These are phyloP conservation scores for Linepithema humile DNA, from an alignment of 1,140 invertebrate species.

Conservation along the genomic window DNA sequence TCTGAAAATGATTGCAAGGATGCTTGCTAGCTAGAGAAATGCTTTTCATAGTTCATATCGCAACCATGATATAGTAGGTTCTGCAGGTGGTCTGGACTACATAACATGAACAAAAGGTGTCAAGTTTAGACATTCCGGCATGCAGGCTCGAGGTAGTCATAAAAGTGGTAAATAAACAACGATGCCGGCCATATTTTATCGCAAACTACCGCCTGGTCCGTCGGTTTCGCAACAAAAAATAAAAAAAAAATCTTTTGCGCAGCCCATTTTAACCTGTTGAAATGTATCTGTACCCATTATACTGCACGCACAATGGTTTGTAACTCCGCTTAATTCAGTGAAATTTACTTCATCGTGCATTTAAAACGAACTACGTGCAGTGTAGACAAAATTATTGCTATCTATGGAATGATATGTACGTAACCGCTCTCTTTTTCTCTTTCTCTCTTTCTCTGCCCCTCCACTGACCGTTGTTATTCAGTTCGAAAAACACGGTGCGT, in stretches of 20 bases:
- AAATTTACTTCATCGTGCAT: constrained; percentile 44
- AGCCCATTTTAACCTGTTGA: constrained; percentile 44
- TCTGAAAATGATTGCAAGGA: neutral
- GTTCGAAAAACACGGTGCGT: neutral
- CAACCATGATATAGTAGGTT: neutral
- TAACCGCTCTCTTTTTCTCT: no score
- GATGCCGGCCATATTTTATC: constrained; percentile 8
- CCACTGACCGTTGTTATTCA: neutral
- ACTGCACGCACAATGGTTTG: constrained; percentile 33
- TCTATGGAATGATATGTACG: neutral
- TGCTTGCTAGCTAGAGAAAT: neutral
- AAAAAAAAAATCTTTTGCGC: constrained; percentile 22
- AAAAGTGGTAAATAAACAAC: constrained; percentile 46
- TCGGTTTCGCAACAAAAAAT: neutral
- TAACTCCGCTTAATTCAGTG: constrained; percentile 44
- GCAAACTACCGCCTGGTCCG: neutral
- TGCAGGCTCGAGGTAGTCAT: neutral
- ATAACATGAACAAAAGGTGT: constrained; percentile 42
- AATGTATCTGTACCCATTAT: constrained; percentile 51
- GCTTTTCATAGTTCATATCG: constrained; percentile 29
- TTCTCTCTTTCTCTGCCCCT: no score
- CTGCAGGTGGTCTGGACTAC: neutral
- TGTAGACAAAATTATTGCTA: constrained; percentile 21
- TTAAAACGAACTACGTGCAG: constrained; percentile 9
- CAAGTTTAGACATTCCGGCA: neutral